A percentile compares a stretch with the other conserved stretches of the same genome.
Conservation (phyloP, 2,888 invertebrate genomes). For the Diloba caeruleocephala region DNA sequence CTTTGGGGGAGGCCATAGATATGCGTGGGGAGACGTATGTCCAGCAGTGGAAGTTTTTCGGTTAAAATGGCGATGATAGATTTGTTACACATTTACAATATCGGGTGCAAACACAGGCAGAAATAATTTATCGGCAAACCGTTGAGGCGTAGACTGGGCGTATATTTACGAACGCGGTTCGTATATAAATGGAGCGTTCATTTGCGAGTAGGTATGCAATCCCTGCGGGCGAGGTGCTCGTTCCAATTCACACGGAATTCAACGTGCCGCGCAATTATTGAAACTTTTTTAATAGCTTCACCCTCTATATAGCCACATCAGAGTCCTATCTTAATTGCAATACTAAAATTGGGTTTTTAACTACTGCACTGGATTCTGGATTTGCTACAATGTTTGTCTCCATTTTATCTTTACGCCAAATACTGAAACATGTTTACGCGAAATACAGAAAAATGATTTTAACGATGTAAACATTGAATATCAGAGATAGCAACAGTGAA, state of each 20-base stretch:
- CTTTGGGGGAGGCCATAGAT: too few species aligned
- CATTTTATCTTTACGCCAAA: not conserved
- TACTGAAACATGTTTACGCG: not conserved
- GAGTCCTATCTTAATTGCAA: constrained; percentile 47
- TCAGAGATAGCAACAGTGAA: constrained; percentile 13
- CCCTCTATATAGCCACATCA: constrained; percentile 50
- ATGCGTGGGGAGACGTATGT: too few species aligned
- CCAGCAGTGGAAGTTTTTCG: too few species aligned
- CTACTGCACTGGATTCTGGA: constrained; percentile 7
- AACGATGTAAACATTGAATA: constrained; percentile 12
- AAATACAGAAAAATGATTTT: constrained; percentile 12
- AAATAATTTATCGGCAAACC: constrained; percentile 29
- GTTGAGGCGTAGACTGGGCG: constrained; percentile 20
- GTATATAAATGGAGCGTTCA: constrained; percentile 40
- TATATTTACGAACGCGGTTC: constrained; percentile 37
- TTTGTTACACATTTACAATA: constrained; percentile 12
- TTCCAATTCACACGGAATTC: constrained; percentile 59
- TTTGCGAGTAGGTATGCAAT: constrained; percentile 43
- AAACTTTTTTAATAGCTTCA: constrained; percentile 71
- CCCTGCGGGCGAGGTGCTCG: constrained; percentile 55
- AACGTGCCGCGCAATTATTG: constrained; percentile 63
- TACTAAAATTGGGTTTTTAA: constrained; percentile 24
- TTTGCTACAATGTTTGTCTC: not conserved
- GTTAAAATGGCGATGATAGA: constrained; percentile 1
- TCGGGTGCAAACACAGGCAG: constrained; percentile 19